Conservation (phyloP, 2,797 vertebrate genomes). For the Hydrophis major region DNA sequence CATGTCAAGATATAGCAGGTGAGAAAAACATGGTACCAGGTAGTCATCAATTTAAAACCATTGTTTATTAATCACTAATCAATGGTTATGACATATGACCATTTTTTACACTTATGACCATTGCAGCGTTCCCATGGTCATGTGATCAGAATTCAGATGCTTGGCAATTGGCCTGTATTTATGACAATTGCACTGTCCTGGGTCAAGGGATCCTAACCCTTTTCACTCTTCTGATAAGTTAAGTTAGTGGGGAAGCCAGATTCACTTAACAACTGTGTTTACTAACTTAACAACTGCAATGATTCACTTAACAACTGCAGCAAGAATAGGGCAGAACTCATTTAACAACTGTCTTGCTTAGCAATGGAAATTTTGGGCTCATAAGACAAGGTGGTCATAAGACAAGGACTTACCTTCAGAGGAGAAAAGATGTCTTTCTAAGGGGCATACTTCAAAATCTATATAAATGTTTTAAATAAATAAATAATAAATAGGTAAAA, state of each 20-base stretch:
- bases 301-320: not conserved
- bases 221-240: not conserved
- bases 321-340: not conserved
- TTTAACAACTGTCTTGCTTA: not conserved
- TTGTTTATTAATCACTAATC: not conserved
- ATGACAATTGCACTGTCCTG: too few relatives aligned
- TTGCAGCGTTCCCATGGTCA: not conserved
- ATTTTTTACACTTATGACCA: not conserved
- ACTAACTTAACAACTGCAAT: not conserved
- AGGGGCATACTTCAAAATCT: not conserved
- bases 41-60: not conserved
- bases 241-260: not conserved
- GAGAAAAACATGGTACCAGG: not conserved
- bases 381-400: not conserved
- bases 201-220: not conserved
- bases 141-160: too few relatives aligned
- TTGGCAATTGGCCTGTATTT: too few relatives aligned
- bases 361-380: not conserved
- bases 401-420: not conserved
- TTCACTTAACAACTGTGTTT: not conserved
- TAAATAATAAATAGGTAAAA: not conserved
- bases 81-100: not conserved
- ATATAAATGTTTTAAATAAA: not conserved
- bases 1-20: too few relatives aligned
- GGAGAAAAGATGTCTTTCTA: not conserved